Evolutionary conservation across 2,113 vertebrate species (phyloP), one percentile per base, ranked within the genome.

Genomic region (Entelurus aequoreus): DNA sequence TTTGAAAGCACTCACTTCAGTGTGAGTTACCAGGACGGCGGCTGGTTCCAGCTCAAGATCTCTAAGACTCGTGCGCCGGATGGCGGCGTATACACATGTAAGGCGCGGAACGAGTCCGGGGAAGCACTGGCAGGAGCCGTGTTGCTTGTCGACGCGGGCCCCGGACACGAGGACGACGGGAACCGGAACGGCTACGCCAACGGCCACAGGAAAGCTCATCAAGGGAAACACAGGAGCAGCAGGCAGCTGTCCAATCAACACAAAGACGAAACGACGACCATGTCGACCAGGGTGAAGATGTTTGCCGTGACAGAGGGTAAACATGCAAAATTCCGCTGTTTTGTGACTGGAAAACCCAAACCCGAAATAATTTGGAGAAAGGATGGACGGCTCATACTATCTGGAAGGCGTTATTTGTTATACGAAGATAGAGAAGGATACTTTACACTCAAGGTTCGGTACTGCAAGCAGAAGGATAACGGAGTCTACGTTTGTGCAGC

Each of bases 321-420:
- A 75, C 97, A 99, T 0, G 97, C 96, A 65, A 99, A 99, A 81
- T 98, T 99, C 78, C 95, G 97, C 50, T 99, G 97, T 85, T 95
- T 94, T 0, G 94, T 98, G 82, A 95, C 96, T 1, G 97, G 97
- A 65, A 98, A 99, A 86, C 97, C 97, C 16, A 97, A 97, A 84
- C 97, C 96, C 0, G 95, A 98, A 84, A 96, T 98, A 5, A 63
- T 97, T 59, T 99, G 97, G 97, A 91, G 93, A 80, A 98, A 96
- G 85, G 94, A 98, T 0, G 94, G 95, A 15, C 86, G 89, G 36
- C 87, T 92, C 2, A 89, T 99, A 19, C 12, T 83, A 55, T 93
- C 94, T 0, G 90, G 93, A 56, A 91, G 95, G 66, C 91, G 97
- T 14, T 95, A 95, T 68, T 92, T 98, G 19, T 65, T 97, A 72